Percentiles rank a stretch among this genome's conserved stretches.
These are phyloP conservation scores for Macrophya alboannulata DNA, from an alignment of 2,888 invertebrate species.

Conservation along the genomic window DNA sequence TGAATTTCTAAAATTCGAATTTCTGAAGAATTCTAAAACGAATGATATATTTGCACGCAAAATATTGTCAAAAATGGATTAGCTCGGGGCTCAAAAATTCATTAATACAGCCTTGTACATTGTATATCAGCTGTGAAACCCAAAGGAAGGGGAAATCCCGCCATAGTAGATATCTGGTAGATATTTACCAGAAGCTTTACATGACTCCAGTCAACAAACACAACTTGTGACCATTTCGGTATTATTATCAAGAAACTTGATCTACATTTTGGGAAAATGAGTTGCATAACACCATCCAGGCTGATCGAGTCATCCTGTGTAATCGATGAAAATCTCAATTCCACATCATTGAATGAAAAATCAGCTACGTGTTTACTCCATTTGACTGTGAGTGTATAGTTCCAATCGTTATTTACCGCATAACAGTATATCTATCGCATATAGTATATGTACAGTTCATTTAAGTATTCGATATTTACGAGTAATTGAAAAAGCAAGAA, in stretches of 20 bases:
- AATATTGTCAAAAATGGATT: neutral
- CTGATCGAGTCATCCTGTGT: constrained; percentile 64
- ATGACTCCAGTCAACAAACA: constrained; percentile 3
- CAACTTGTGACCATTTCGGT: neutral
- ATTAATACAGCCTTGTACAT: neutral
- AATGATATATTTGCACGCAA: too few relatives aligned
- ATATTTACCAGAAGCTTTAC: neutral
- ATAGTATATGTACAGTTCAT: too few relatives aligned
- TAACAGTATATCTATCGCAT: neutral
- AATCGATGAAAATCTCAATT: constrained; percentile 64
- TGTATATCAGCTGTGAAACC: constrained; percentile 13
- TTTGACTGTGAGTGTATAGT: constrained; percentile 64
- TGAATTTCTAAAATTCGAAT: neutral
- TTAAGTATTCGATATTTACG: neutral
- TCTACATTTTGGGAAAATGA: constrained; percentile 50
- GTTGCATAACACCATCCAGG: constrained; percentile 60
- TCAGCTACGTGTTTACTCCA: constrained; percentile 63
- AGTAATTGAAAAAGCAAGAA: neutral
- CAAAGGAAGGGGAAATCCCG: neutral
- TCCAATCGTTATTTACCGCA: neutral
- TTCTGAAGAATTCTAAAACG: too few relatives aligned
- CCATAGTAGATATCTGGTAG: constrained; percentile 15
- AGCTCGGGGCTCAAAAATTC: neutral
- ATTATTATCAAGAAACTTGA: neutral
- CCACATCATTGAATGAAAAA: constrained; percentile 61